Evolutionary conservation across 2,113 vertebrate genomes (phyloP).

Genomic region (Caranx melampygus): DNA sequence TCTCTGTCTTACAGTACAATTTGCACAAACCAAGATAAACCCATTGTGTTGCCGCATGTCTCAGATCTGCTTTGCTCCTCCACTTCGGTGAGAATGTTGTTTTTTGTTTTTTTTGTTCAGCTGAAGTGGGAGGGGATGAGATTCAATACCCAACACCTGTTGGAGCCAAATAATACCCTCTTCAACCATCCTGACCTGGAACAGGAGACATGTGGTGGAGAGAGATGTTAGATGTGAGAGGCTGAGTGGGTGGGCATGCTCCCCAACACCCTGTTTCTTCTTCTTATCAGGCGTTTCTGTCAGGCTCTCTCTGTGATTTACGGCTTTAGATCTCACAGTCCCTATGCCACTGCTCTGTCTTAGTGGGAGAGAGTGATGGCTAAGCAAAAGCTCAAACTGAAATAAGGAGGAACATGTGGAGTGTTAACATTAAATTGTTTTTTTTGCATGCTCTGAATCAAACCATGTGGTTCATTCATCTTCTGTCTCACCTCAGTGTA

Average conservation of each 20-base stretch:
- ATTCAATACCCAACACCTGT: constrained; percentile 66
- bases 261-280: constrained; percentile 42
- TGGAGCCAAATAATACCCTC: constrained; percentile 67
- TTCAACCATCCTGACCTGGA: constrained; percentile 52
- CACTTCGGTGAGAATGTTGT: neutral
- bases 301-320: constrained; percentile 53
- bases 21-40: constrained; percentile 25
- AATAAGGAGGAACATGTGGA: neutral
- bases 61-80: constrained; percentile 12
- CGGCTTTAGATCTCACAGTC: constrained; percentile 22
- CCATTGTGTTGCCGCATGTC: neutral
- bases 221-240: constrained; percentile 27
- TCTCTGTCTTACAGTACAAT: constrained; percentile 19
- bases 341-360: neutral
- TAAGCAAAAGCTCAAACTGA: neutral
- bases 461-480: constrained; percentile 21
- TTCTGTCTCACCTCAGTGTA: constrained; percentile 14
- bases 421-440: neutral
- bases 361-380: neutral
- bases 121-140: constrained; percentile 52
- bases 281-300: constrained; percentile 48
- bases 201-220: constrained; percentile 41
- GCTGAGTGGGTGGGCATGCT: constrained; percentile 52
- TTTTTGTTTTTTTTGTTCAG: constrained; percentile 1
- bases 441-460: constrained; percentile 5